Percentiles rank a stretch among this genome's conserved stretches.
Conservation (phyloP, 1,140 invertebrate species). For the Bombus breviceps region DNA sequence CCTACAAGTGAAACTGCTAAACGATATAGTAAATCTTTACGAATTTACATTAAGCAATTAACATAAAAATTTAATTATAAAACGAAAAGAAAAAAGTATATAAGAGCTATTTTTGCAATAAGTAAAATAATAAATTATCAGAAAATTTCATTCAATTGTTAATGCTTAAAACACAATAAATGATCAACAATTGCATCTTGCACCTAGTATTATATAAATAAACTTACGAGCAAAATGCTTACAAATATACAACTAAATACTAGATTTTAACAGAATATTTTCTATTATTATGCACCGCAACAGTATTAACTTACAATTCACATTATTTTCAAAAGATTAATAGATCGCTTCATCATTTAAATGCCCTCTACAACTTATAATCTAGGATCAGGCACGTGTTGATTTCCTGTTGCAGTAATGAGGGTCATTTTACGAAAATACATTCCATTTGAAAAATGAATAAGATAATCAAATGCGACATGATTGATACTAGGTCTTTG, state of each 20-base stretch:
- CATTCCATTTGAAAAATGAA: constrained; percentile 26
- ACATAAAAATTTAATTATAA: constrained; percentile 5
- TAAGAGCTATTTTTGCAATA: neutral
- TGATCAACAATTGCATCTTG: neutral
- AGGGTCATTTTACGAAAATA: constrained; percentile 44
- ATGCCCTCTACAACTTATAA: constrained; percentile 66
- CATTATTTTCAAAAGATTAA: constrained; percentile 49
- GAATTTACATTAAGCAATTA: constrained; percentile 29
- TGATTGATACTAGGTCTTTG: constrained; percentile 36
- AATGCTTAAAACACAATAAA: neutral
- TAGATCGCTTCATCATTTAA: constrained; percentile 53
- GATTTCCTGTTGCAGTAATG: constrained; percentile 52
- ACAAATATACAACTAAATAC: constrained; percentile 27
- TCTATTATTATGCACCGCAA: constrained; percentile 45
- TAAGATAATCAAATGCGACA: constrained; percentile 37
- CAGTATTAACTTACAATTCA: constrained; percentile 40
- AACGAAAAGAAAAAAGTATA: neutral
- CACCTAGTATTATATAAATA: constrained; percentile 22
- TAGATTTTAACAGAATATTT: constrained; percentile 16
- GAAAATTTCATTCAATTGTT: constrained; percentile 3
- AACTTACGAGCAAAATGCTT: constrained; percentile 2
- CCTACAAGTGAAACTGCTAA: constrained; percentile 16
- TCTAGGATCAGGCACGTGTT: constrained; percentile 67
- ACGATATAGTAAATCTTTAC: constrained; percentile 3
- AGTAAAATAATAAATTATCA: constrained; percentile 21